Evolutionary conservation across 2,888 invertebrate genomes (phyloP), one percentile per base, ranked within the genome.

Genomic region (Diplazon laetatorius): DNA sequence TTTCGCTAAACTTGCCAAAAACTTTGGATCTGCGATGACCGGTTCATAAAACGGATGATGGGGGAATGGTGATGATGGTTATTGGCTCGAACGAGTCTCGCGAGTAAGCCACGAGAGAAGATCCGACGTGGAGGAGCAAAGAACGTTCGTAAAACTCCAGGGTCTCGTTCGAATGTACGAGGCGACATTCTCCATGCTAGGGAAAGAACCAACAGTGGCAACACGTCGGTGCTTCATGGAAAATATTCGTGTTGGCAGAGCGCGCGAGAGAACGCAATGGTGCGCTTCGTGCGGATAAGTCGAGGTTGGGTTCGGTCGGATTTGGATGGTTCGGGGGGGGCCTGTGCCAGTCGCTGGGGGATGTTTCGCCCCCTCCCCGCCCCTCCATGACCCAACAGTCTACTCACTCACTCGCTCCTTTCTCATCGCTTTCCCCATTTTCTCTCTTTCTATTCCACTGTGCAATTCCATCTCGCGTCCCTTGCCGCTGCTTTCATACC

Each of bases 261-360:
- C 30, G 30, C 30, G 30, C n/a, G n/a, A n/a, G 44, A 37, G 48
- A 60, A n/a, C 50, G 74, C 76, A 80, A 55, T 69, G 79, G 81
- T 76, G 66, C 74, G 44, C 52, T 71, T 76, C 76, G 35, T 72
- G 70, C 48, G 70, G 72, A 80, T 77, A 52, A 76, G 63, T 55
- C 63, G 74, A 50, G 74, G 76, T 77, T 78, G 71, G 80, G 78
- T 78, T 74, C 55, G 77, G 60, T 66, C 65, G 73, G 72, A 78
- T 82, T 78, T 76, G 80, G 52, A 71, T 78, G 82, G 80, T 82
- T 78, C 75, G 77, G 79, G 42, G 79, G 77, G 79, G 42, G 79
- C 80, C 75, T 75, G 82, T 80, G 83, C 72, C 85, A 85, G 85
- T 86, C 86, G 85, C 83, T 59, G 72, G 83, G 83, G 83, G 85